These are phyloP conservation scores for Melikaiella ostensackeni DNA, from an alignment of 2,888 invertebrate species.

Conservation along the genomic window DNA sequence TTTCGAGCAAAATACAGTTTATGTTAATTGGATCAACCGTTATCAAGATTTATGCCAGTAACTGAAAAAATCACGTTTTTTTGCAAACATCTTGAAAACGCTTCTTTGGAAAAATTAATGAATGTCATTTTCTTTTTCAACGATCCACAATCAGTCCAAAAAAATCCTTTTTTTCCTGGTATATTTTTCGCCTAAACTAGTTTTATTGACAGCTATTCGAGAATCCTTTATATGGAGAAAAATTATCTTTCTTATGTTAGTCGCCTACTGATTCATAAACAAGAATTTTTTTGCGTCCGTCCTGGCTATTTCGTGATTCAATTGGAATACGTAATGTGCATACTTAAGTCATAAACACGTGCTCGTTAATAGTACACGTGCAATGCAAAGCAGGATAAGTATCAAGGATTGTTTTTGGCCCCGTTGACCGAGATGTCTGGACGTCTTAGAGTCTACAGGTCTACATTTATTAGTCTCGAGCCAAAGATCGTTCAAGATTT, in stretches of 20 bases:
- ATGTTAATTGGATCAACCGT: too few species aligned
- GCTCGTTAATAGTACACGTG: constrained; percentile 12
- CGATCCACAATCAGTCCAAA: too few species aligned
- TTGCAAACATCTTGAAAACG: too few species aligned
- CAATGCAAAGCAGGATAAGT: constrained; percentile 6
- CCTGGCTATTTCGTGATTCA: background rate
- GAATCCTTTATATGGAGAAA: background rate
- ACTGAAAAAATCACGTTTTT: too few species aligned
- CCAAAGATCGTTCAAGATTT: constrained; percentile 40
- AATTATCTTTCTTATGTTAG: background rate
- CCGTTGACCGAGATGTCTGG: constrained; percentile 41
- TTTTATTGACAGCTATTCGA: background rate
- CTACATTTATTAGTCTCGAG: background rate
- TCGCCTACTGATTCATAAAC: background rate
- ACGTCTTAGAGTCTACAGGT: background rate
- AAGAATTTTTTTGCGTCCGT: background rate
- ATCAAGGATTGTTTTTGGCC: constrained; percentile 34
- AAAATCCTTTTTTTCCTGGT: too few species aligned
- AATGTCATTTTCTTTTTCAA: too few species aligned
- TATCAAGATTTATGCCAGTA: too few species aligned
- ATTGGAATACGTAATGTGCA: background rate
- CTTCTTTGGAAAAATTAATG: too few species aligned
- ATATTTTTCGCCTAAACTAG: too few species aligned
- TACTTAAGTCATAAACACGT: background rate
- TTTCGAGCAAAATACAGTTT: too few species aligned